Evolutionary conservation across 2,888 invertebrate species (phyloP).

Genomic region (Nasonia oneida): DNA sequence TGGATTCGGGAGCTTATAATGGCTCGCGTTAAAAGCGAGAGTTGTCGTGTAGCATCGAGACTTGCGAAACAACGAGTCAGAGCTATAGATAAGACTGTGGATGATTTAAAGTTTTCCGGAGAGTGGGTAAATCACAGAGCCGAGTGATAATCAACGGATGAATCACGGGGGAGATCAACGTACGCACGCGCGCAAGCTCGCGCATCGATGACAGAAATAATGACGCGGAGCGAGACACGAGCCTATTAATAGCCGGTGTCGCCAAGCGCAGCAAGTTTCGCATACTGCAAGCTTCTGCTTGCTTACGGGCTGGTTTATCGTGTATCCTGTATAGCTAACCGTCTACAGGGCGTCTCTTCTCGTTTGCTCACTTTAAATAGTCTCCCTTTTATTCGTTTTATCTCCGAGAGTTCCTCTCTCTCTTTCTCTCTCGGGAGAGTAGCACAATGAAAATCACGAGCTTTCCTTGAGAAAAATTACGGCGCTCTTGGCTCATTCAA

Average conservation of each 20-base stretch:
- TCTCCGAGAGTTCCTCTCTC: not conserved
- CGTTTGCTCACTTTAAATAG: not conserved
- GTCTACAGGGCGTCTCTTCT: too few species aligned
- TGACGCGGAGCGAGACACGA: not conserved
- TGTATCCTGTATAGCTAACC: too few species aligned
- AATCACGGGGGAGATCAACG: not conserved
- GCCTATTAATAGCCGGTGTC: not conserved
- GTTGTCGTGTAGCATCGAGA: too few species aligned
- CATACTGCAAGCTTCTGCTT: not conserved
- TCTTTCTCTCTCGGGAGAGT: not conserved
- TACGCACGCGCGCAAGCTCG: not conserved
- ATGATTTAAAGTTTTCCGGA: not conserved
- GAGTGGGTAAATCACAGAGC: not conserved
- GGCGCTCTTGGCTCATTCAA: slow-evolving; percentile 2
- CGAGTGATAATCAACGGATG: not conserved
- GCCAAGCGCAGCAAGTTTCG: not conserved
- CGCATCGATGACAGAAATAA: slow-evolving; percentile 4
- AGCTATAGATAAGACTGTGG: not conserved
- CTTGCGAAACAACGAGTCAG: not conserved
- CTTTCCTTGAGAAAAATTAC: not conserved
- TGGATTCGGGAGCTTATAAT: not conserved
- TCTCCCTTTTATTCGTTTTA: not conserved
- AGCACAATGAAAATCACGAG: not conserved
- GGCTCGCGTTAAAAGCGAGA: not conserved
- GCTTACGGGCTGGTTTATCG: too few species aligned